Conservation (phyloP, 2,888 invertebrate genomes). For the Laothoe populi region DNA sequence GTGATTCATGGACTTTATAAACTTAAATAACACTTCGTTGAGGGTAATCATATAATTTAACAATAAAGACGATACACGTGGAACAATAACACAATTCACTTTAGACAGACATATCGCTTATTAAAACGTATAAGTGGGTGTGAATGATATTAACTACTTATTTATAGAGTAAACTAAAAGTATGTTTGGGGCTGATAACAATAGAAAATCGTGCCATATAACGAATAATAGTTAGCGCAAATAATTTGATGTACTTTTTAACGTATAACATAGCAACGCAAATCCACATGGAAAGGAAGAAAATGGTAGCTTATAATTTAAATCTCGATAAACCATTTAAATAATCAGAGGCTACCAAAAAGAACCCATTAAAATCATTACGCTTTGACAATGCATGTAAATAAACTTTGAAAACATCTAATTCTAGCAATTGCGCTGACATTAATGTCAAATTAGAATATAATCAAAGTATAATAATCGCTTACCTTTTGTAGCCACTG, state of each 20-base stretch:
- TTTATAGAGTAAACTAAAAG: background rate
- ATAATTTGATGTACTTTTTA: no score
- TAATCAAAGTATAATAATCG: slow-evolving; percentile 31
- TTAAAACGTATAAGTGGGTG: background rate
- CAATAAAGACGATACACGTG: slow-evolving; percentile 17
- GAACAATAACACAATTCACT: slow-evolving; percentile 18
- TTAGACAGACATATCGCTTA: background rate
- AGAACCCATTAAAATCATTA: no score
- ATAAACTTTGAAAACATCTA: background rate
- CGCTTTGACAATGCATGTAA: no score
- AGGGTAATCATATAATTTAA: slow-evolving; percentile 23
- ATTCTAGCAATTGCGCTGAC: background rate
- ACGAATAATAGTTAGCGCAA: no score
- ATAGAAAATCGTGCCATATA: no score
- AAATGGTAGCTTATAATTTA: no score
- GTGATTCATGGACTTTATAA: slow-evolving; percentile 25
- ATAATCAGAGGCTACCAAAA: no score
- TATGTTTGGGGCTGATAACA: no score
- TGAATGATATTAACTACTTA: background rate
- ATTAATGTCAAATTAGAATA: background rate
- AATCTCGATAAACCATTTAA: no score
- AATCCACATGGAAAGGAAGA: no score
- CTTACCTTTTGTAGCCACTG: slow-evolving; percentile 82
- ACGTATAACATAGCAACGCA: no score
- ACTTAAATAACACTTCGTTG: background rate